Evolutionary conservation across 2,797 vertebrate genomes (phyloP).

Genomic region (Percopsis omiscomaycus): DNA sequence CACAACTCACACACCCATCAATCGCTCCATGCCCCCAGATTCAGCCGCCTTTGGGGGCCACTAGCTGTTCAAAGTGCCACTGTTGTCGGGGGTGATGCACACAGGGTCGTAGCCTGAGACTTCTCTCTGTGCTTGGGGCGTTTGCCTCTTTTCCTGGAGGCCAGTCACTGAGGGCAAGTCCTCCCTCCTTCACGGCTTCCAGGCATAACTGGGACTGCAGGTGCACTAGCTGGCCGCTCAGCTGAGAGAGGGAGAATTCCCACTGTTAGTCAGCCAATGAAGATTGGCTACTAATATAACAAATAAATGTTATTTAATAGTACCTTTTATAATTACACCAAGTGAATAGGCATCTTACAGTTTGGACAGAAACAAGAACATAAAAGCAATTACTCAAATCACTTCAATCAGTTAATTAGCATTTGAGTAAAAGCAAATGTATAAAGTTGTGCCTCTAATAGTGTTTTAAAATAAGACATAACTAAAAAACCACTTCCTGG

Average conservation of each 20-base stretch:
- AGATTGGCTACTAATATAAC: too few species aligned
- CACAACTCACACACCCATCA: slow-evolving; percentile 6
- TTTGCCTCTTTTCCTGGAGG: not conserved
- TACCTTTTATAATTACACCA: too few species aligned
- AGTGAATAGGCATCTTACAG: too few species aligned
- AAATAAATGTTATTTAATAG: too few species aligned
- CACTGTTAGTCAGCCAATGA: not conserved
- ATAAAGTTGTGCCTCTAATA: too few species aligned
- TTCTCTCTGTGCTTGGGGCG: slow-evolving; percentile 38
- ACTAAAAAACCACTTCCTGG: not conserved
- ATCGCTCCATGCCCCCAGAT: not conserved
- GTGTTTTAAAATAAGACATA: too few species aligned
- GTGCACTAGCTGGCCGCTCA: slow-evolving; percentile 83
- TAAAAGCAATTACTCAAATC: too few species aligned
- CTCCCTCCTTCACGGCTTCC: slow-evolving; percentile 74
- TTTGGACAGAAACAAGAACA: too few species aligned
- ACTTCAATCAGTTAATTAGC: too few species aligned
- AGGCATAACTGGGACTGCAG: slow-evolving; percentile 83
- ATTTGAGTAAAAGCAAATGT: too few species aligned
- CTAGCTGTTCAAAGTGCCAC: slow-evolving; percentile 81
- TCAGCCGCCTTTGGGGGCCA: slow-evolving; percentile 55
- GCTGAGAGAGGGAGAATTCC: slow-evolving; percentile 39
- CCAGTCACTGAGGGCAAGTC: slow-evolving; percentile 3
- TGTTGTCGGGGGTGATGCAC: slow-evolving; percentile 76
- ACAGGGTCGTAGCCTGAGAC: slow-evolving; percentile 74